Percentiles rank a stretch among this genome's conserved stretches.
Evolutionary conservation across 2,113 vertebrate genomes (phyloP).

Genomic region (Romanogobio albipinnatus): DNA sequence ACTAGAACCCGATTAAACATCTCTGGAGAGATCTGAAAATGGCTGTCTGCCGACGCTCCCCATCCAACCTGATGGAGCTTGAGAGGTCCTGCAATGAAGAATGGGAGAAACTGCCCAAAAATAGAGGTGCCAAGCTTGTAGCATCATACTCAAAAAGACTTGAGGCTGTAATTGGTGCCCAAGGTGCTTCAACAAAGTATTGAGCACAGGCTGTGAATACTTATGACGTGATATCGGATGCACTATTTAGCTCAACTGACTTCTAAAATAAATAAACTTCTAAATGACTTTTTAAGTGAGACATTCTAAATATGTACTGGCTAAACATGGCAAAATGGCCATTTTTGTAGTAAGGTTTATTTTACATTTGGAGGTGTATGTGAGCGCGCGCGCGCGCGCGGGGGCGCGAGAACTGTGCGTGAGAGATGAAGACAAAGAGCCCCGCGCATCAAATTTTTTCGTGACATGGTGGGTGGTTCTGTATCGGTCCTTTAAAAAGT

Average conservation of each 20-base stretch:
- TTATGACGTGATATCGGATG: no score
- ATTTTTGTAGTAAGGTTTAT: neutral
- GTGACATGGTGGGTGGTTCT: conserved; percentile 44
- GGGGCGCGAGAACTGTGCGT: neutral
- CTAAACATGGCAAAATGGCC: neutral
- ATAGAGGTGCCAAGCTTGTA: no score
- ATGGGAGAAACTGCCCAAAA: no score
- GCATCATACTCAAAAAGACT: no score
- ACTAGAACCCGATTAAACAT: no score
- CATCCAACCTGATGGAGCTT: no score
- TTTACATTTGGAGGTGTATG: neutral
- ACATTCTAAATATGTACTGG: neutral
- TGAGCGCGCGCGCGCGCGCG: neutral
- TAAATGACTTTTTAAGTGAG: neutral
- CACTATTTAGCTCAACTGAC: neutral
- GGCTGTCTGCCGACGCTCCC: no score
- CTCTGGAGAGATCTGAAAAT: no score
- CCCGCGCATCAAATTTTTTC: conserved; percentile 26
- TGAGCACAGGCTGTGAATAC: no score
- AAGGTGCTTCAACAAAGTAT: no score
- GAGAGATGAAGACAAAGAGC: conserved; percentile 18
- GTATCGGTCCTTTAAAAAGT: conserved; percentile 23
- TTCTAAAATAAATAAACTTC: neutral
- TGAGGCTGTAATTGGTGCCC: no score
- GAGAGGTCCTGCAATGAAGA: no score